Conservation (phyloP, 2,888 invertebrate genomes). For the Rhaphigaster nebulosa region DNA sequence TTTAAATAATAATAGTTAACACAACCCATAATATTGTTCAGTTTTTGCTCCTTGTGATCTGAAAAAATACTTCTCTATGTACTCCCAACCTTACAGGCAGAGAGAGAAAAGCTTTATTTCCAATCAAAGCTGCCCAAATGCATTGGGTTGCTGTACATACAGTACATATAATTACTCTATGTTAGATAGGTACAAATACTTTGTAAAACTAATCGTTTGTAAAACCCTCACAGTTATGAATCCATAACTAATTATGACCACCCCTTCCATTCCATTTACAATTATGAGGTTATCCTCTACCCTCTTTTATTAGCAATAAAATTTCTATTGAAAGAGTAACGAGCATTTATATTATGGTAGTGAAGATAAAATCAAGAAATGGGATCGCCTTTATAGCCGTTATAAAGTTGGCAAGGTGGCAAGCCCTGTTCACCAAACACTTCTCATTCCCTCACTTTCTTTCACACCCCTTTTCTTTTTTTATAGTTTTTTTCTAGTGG, state of each 20-base stretch:
- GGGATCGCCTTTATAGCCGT: constrained; percentile 5
- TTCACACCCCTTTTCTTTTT: neutral
- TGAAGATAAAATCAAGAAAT: constrained; percentile 23
- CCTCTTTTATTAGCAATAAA: constrained; percentile 12
- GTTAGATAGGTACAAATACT: too few relatives aligned
- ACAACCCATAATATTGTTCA: too few relatives aligned
- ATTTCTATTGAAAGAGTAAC: constrained; percentile 38
- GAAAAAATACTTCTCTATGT: neutral
- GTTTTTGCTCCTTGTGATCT: neutral
- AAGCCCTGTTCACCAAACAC: constrained; percentile 17
- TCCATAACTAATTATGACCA: neutral
- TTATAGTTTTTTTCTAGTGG: neutral
- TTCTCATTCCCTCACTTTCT: neutral
- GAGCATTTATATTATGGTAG: constrained; percentile 38
- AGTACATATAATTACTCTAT: too few relatives aligned
- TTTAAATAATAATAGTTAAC: too few relatives aligned
- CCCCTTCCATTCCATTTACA: neutral
- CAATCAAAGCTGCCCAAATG: too few relatives aligned
- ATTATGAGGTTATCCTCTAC: neutral
- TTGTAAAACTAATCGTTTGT: neutral
- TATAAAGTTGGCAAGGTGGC: constrained; percentile 14
- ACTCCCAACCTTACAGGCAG: neutral
- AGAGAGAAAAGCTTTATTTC: too few relatives aligned
- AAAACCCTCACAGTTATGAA: neutral
- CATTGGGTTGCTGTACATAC: too few relatives aligned